Evolutionary conservation across 1,140 invertebrate species (phyloP), one percentile per base, ranked within the genome.

Genomic region (Ridgeia piscesae): DNA sequence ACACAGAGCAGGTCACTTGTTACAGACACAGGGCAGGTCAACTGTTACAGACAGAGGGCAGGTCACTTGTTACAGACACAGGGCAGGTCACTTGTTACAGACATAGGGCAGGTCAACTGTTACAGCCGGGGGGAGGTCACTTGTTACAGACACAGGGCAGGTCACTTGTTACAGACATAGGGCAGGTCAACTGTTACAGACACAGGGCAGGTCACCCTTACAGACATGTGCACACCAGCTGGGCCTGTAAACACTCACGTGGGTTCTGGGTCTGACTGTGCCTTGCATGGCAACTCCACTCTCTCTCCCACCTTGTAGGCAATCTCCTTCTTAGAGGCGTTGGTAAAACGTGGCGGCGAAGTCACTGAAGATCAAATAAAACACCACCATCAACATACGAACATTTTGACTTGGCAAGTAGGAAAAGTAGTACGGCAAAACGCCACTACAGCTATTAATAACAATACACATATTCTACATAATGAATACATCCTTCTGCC

Each of bases 221-320:
- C 42, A 42, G 14, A 33, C 33, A 92, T 34, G 88, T 31, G 11
- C 33, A 11, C 34, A 91, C n/a, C 17, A 58, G 33, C 48, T 35
- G 17, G 42, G 35, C n/a, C 17, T 33, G n/a, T 34, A 34, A 34
- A 92, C 96, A 96, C 94, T 94, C 94, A 95, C 95, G 33, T 93
- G 21, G 94, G 94, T 48, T 93, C 92, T 27, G 95, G 95, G 42
- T 92, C 92, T 21, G 94, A 94, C 34, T 93, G 91, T 27, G 94
- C 94, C 35, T 93, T 88, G 93, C 95, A 95, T 50, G 93, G 93
- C 58, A 95, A 89, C 91, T 94, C 89, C 14, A 95, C 94, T 17
- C 93, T 93, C 91, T 95, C 95, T 31, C 93, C 94, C 33, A 92
- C 92, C 92, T 94, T 95, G 92, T 92, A 95, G 58, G 93, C 94